Conservation (phyloP, 2,888 invertebrate species). For the Sarcophaga variegata region DNA sequence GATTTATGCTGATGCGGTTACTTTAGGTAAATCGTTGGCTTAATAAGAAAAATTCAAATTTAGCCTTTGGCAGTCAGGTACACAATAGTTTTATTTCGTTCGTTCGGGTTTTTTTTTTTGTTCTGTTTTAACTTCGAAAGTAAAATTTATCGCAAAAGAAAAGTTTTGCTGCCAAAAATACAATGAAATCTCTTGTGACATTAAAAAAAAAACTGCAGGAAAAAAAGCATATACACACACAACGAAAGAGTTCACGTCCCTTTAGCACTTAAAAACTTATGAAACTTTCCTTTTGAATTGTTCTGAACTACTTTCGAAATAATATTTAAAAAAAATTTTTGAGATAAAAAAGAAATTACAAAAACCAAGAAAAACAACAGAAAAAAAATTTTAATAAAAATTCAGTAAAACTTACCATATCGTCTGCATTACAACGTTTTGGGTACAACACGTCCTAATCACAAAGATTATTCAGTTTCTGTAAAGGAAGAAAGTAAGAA, state of each 20-base stretch:
- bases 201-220: background rate
- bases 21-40: too few species aligned
- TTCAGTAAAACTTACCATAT: constrained; percentile 79
- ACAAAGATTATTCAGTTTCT: constrained; percentile 78
- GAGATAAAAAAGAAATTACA: too few species aligned
- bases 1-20: too few species aligned
- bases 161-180: background rate
- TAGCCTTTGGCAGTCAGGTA: background rate
- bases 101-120: background rate
- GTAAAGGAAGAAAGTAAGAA: constrained; percentile 72
- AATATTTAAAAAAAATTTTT: background rate
- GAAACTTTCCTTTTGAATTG: background rate
- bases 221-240: background rate
- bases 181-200: background rate
- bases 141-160: background rate
- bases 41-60: background rate
- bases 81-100: background rate
- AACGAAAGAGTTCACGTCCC: background rate
- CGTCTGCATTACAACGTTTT: constrained; percentile 82
- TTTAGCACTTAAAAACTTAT: background rate
- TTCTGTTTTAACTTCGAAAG: background rate
- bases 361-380: background rate
- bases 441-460: constrained; percentile 82
- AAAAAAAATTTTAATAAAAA: background rate
- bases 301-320: too few species aligned